Evolutionary conservation across 64 coral and sea anemone species (phyloP), one percentile per base, ranked within the genome.

Genomic region (Montipora cactus): DNA sequence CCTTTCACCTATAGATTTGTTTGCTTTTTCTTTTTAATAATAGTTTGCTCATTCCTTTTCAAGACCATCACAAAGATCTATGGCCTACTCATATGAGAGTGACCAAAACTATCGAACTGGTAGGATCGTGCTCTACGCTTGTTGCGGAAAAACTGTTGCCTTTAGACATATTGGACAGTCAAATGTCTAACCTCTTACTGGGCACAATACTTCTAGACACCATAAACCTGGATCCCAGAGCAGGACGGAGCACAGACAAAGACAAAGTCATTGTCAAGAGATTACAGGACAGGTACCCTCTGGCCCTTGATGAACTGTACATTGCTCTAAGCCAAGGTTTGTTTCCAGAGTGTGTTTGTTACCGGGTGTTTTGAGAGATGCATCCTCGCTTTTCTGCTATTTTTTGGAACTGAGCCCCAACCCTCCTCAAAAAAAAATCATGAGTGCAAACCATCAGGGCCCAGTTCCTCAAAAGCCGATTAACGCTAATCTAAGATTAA

Each of bases 61-160:
- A 25, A 97, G 95, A 97, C 81, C 95, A 97, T 88, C 95, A 91
- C 57, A 89, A 89, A 85, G 96, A 97, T 78, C 48, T 76, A 10
- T 91, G 51, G 59, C 88, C 81, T 20, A 8, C 47, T 1, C 23
- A 74, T 14, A 8, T 67, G 67, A 75, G 48, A 77, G 87, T 73
- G 46, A 85, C 55, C 16, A 97, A 97, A 76, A 92, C 79, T 71
- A 95, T 97, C 19, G 93, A 97, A 13, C 79, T 67, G 49, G 96
- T 97, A 79, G 96, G 96, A 81, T 97, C 96, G 2, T 97, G 96
- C 80, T 87, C 75, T 23, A 95, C 96, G 5, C 93, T 97, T 84
- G 70, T 97, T 4, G 89, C 96, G 8, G 96, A 97, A 46, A 81
- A 50, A 49, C 62, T 97, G n/a, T 45, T 97, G 64, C 1, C 28